phyloP scores from a whole-genome alignment of 2,797 vertebrate species.

The Sebastes trivittatus region DNA sequence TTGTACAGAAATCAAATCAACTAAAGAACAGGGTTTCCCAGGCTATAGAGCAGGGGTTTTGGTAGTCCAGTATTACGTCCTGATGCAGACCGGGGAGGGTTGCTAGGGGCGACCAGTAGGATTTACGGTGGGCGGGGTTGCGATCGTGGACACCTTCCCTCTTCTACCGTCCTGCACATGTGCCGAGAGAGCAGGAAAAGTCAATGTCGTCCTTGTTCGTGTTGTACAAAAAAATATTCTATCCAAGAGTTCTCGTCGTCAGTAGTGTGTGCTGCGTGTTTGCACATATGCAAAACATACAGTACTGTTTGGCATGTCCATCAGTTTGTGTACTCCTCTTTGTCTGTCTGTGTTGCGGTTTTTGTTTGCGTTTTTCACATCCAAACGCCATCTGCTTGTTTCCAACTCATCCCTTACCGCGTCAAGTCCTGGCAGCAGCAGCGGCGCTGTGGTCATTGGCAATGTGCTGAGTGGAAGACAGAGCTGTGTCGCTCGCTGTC shows the following conservation, averaged over 20 bases:
- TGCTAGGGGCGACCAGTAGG: conserved; percentile 27
- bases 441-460: conserved; percentile 67
- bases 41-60: conserved; percentile 21
- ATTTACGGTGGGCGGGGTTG: conserved; percentile 44
- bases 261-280: conserved; percentile 71
- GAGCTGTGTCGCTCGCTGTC: conserved; percentile 49
- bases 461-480: conserved; percentile 73
- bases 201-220: conserved; percentile 27
- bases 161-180: conserved; percentile 66
- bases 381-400: conserved; percentile 56
- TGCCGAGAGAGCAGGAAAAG: conserved; percentile 67
- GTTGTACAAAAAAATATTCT: conserved; percentile 75
- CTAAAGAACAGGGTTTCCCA: conserved; percentile 20
- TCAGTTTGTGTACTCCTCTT: conserved; percentile 52
- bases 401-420: conserved; percentile 21
- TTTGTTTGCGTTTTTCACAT: conserved; percentile 46
- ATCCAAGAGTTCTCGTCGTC: conserved; percentile 68
- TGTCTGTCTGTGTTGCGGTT: conserved; percentile 48
- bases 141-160: conserved; percentile 61
- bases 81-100: conserved; percentile 44
- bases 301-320: conserved; percentile 57
- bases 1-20: conserved; percentile 58
- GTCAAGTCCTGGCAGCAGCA: conserved; percentile 58
- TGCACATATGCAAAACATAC: conserved; percentile 49
- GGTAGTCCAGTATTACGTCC: conserved; percentile 51